Conservation (phyloP, 1,140 invertebrate genomes). For the Leguminivora glycinivorella region DNA sequence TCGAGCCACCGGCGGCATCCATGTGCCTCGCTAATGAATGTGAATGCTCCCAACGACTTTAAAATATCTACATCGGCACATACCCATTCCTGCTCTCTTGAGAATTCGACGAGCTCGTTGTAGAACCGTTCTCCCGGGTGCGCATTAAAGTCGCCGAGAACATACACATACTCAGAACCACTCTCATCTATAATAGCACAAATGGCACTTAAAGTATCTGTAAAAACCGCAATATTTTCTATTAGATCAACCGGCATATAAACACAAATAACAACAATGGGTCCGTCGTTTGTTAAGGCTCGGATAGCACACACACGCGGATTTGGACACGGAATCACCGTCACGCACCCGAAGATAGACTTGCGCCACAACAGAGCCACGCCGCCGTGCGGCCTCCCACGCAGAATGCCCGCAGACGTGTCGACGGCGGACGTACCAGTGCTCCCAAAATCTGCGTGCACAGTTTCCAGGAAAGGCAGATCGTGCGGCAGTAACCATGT, state of each 20-base stretch:
- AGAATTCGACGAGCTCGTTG: slow-evolving; percentile 14
- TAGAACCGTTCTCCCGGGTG: background rate
- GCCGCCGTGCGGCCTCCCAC: slow-evolving; percentile 28
- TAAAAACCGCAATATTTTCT: slow-evolving; percentile 21
- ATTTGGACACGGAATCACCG: slow-evolving; percentile 11
- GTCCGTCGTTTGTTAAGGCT: background rate
- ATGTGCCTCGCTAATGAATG: no score
- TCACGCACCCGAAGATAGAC: background rate
- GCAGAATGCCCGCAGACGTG: background rate
- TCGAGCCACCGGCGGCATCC: slow-evolving; percentile 32
- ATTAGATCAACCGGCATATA: background rate
- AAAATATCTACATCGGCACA: slow-evolving; percentile 22
- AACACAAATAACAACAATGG: no score
- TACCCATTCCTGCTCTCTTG: background rate
- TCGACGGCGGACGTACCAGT: slow-evolving; percentile 28
- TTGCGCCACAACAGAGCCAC: slow-evolving; percentile 28
- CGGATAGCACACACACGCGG: background rate
- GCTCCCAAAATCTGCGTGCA: slow-evolving; percentile 23
- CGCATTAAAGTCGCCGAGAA: slow-evolving; percentile 28
- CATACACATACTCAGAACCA: slow-evolving; percentile 3
- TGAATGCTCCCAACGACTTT: slow-evolving; percentile 7
- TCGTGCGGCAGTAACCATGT: slow-evolving; percentile 27
- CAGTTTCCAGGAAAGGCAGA: background rate
- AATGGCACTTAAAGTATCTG: slow-evolving; percentile 9
- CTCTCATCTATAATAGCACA: slow-evolving; percentile 2